A percentile compares a stretch with the other conserved stretches of the same genome.
These are phyloP conservation scores for Tapera naevia DNA, from an alignment of 2,797 vertebrate species.

Conservation along the genomic window DNA sequence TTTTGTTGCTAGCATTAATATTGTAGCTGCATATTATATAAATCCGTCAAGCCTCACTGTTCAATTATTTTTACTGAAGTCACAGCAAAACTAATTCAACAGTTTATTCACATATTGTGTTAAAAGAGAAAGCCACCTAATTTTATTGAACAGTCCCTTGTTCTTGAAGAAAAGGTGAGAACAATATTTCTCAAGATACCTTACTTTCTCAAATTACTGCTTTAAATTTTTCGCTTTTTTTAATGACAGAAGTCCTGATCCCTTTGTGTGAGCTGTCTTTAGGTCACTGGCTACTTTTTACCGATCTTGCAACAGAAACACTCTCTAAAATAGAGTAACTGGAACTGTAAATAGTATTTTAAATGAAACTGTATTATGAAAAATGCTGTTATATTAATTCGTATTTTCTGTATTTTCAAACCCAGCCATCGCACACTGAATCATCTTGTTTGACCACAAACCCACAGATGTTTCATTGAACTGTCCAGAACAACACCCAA, in stretches of 20 bases:
- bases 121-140: not conserved
- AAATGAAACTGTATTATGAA: not conserved
- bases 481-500: not conserved
- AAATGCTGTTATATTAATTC: no score
- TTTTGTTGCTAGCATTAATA: not conserved
- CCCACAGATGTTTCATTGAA: not conserved
- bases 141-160: not conserved
- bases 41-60: not conserved
- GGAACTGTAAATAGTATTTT: not conserved
- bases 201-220: not conserved
- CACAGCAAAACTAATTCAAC: not conserved
- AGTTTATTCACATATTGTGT: not conserved
- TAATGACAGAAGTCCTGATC: not conserved
- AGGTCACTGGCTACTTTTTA: not conserved
- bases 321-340: not conserved
- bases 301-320: not conserved
- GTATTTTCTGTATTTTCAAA: not conserved
- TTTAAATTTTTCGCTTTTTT: not conserved
- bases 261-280: not conserved
- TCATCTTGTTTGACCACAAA: not conserved
- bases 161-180: not conserved
- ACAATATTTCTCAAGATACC: not conserved
- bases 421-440: not conserved
- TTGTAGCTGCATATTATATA: rapidly evolving
- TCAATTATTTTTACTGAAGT: not conserved